phyloP scores from a whole-genome alignment of 2,888 invertebrate species.

The Catonia carolina region DNA sequence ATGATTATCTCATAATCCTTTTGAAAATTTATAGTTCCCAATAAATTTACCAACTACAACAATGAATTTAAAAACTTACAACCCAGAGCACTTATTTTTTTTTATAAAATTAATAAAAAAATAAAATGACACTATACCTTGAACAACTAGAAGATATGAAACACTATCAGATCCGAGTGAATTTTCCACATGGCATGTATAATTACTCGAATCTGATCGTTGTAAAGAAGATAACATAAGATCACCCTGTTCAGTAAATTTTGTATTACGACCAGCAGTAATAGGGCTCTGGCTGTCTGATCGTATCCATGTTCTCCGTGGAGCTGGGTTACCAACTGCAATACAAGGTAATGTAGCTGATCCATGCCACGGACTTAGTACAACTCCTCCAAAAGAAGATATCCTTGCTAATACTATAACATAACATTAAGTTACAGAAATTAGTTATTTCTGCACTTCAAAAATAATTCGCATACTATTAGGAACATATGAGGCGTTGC shows the following conservation, averaged over 20 bases:
- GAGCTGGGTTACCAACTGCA: slow-evolving; percentile 54
- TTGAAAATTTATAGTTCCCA: too few relatives aligned
- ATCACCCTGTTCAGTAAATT: slow-evolving; percentile 57
- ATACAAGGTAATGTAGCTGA: slow-evolving; percentile 57
- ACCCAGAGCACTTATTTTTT: too few relatives aligned
- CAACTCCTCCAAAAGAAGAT: slow-evolving; percentile 60
- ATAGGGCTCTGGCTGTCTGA: slow-evolving; percentile 48
- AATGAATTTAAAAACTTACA: too few relatives aligned
- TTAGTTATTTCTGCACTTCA: too few relatives aligned
- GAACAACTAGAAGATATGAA: slow-evolving; percentile 57
- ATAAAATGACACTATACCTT: too few relatives aligned
- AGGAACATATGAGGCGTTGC: too few relatives aligned
- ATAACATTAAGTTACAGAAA: neutral
- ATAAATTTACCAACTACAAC: too few relatives aligned
- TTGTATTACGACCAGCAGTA: slow-evolving; percentile 53
- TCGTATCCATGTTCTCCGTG: slow-evolving; percentile 58
- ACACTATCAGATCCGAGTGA: slow-evolving; percentile 60
- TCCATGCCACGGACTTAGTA: slow-evolving; percentile 60
- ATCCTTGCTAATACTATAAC: slow-evolving; percentile 57
- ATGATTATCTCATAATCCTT: too few relatives aligned
- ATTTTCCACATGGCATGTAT: slow-evolving; percentile 61
- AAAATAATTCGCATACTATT: too few relatives aligned
- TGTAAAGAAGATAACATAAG: slow-evolving; percentile 57
- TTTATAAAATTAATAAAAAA: too few relatives aligned
- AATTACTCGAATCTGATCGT: slow-evolving; percentile 59